These are phyloP conservation scores for Caloenas nicobarica DNA, from an alignment of 2,113 vertebrate species.

Conservation along the genomic window DNA sequence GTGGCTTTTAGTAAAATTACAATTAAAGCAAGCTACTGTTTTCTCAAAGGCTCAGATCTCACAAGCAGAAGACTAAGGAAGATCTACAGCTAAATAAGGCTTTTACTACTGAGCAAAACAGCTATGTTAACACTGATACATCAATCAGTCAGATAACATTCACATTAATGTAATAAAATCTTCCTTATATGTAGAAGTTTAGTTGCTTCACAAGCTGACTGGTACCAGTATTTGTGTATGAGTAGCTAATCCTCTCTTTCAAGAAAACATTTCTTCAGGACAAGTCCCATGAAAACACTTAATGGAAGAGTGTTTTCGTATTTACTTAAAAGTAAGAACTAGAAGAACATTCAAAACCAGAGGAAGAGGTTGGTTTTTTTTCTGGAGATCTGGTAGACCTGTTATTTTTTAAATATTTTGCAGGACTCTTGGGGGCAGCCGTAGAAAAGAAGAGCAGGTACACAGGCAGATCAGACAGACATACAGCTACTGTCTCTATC, in stretches of 20 bases:
- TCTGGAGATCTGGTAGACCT: not conserved
- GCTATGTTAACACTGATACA: not conserved
- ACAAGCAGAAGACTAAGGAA: not conserved
- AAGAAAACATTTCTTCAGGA: not conserved
- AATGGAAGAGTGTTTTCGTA: not conserved
- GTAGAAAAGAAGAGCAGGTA: not conserved
- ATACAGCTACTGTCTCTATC: not conserved
- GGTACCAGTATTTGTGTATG: not conserved
- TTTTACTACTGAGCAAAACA: not conserved
- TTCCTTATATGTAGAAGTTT: not conserved
- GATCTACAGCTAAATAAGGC: not conserved
- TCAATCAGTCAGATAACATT: not conserved
- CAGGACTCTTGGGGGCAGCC: not conserved
- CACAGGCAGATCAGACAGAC: not conserved
- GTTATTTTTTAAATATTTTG: not conserved
- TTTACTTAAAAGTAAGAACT: not conserved
- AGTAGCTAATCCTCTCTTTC: not conserved
- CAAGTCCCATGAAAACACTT: not conserved
- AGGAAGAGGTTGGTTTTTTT: not conserved
- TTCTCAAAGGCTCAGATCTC: not conserved
- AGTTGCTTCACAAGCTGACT: not conserved
- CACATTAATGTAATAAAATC: not conserved
- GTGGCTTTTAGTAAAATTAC: not conserved
- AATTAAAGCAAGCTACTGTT: not conserved
- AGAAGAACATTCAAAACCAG: not conserved